Conservation (phyloP, 2,113 vertebrate species). For the Pituophis catenifer region DNA sequence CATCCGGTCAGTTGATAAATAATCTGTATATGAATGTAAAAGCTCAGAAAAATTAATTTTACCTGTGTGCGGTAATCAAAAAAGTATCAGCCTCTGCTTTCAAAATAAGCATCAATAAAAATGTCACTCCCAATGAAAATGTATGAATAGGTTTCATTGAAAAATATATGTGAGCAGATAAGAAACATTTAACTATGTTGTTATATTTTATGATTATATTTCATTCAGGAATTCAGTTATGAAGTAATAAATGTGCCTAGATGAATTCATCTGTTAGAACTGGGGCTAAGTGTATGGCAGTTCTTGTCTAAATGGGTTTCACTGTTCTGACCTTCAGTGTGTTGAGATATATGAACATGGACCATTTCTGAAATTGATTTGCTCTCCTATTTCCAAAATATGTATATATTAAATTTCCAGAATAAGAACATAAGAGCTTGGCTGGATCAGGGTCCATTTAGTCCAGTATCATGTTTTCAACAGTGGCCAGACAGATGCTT, state of each 20-base stretch:
- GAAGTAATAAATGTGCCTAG: neutral
- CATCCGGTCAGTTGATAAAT: neutral
- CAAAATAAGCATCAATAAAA: neutral
- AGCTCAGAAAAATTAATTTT: neutral
- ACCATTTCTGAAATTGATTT: neutral
- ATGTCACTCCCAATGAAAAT: neutral
- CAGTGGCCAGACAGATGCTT: neutral
- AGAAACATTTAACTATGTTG: neutral
- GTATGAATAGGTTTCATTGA: neutral
- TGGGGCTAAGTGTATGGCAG: neutral
- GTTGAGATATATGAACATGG: neutral
- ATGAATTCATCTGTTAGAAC: neutral
- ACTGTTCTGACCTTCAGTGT: neutral
- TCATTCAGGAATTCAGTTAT: neutral
- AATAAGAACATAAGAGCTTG: neutral
- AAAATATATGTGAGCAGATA: neutral
- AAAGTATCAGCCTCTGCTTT: neutral
- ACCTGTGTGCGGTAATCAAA: neutral
- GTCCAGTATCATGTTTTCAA: neutral
- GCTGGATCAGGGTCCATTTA: neutral
- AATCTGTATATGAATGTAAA: neutral
- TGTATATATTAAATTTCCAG: neutral
- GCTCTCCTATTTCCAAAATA: slow-evolving; percentile 1
- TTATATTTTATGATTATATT: neutral
- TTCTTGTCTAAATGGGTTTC: neutral